Base-by-base conservation (phyloP, 2,888 invertebrate species). In the Venusia cambrica region DNA sequence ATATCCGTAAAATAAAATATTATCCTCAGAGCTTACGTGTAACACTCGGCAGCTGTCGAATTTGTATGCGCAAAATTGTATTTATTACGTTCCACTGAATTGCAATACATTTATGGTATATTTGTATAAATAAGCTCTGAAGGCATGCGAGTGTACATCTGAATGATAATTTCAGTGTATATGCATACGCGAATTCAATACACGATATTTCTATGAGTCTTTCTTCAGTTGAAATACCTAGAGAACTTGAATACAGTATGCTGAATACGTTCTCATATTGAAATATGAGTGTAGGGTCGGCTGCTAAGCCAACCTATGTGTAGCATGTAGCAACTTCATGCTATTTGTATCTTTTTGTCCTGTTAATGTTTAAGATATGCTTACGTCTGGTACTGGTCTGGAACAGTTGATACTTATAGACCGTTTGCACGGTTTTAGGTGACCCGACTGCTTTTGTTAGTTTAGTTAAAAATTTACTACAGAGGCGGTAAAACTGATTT, bases 171-270 rank as follows among this genome's bases (percentile, higher is more conserved):
- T 39, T 27, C 12, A 32, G 36, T 28, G 26, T 29, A n/a, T n/a
- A n/a, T 37, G 31, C 40, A 28, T 36, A 33, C 10, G 15, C 29
- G 6, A 36, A 25, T 32, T 20, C 28, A 31, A 29, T 26, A 25
- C 28, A 19, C 21, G 28, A 24, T 22, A 32, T 26, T 37, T 42
- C 29, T 37, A 26, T 37, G 30, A 15, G 22, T 20, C 24, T 13
- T 24, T 25, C 11, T 26, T 26, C 28, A 28, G 24, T 35, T 35
- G 29, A 29, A 24, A 33, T 20, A 26, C 21, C 21, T 30, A 30
- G 14, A 29, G 18, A 37, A 13, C 8, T 10, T 19, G 19, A n/a
- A 36, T 19, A 11, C n/a, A 16, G 9, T 34, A 28, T 35, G 22
- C 18, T 10, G 14, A 22, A 14, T 16, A 14, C 18, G 29, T 36